Percentiles rank a stretch among this genome's conserved stretches.
Evolutionary conservation across 1,140 invertebrate species (phyloP).

Genomic region (Belonocnema kinseyi): DNA sequence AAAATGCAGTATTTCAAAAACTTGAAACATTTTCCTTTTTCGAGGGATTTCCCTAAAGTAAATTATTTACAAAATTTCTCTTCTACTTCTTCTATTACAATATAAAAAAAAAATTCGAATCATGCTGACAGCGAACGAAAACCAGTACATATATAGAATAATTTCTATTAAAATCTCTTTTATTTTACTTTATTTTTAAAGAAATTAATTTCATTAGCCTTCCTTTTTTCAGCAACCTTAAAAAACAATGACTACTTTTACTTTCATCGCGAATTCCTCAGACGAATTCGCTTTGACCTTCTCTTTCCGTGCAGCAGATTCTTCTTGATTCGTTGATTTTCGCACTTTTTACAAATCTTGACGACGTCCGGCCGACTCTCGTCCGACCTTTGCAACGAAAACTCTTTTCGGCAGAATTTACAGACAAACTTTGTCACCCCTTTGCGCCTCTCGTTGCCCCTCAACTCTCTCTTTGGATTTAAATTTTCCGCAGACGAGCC

Average conservation of each 20-base stretch:
- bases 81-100: too few relatives aligned
- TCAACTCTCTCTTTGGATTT: slow-evolving; percentile 15
- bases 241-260: background rate
- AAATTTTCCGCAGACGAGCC: too few relatives aligned
- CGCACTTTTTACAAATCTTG: background rate
- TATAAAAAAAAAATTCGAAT: too few relatives aligned
- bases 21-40: too few relatives aligned
- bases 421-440: slow-evolving; percentile 39
- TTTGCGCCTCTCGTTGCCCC: slow-evolving; percentile 40
- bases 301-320: background rate
- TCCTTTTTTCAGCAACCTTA: too few relatives aligned
- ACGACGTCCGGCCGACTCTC: slow-evolving; percentile 33
- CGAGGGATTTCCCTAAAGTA: too few relatives aligned
- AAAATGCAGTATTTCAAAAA: too few relatives aligned
- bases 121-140: too few relatives aligned
- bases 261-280: background rate
- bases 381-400: slow-evolving; percentile 32
- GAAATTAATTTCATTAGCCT: too few relatives aligned
- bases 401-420: slow-evolving; percentile 42
- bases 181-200: background rate
- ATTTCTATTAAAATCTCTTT: background rate
- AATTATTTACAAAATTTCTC: too few relatives aligned
- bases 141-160: too few relatives aligned
- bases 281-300: background rate
- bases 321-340: background rate